A percentile compares a stretch with the other conserved stretches of the same genome.
These are phyloP conservation scores for Cremastobaeus sp. DNA, from an alignment of 2,888 invertebrate genomes.

Conservation along the genomic window DNA sequence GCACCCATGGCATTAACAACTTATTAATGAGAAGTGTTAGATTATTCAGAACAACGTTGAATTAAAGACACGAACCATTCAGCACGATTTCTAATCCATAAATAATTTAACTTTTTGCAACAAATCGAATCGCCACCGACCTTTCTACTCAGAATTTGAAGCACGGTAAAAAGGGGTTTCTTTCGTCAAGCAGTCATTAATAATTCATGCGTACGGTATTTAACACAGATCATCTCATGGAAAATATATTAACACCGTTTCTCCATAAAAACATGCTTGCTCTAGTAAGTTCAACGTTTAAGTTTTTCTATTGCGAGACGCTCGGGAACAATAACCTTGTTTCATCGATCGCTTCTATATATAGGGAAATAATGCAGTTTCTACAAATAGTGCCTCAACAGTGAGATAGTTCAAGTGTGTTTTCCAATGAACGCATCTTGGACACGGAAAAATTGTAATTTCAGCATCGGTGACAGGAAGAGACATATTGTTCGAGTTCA, in stretches of 20 bases:
- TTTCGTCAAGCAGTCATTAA: constrained; percentile 19
- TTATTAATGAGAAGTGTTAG: too few species aligned
- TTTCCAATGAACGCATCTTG: constrained; percentile 43
- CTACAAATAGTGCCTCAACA: constrained; percentile 35
- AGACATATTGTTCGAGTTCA: constrained; percentile 14
- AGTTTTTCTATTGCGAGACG: constrained; percentile 16
- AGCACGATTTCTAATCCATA: constrained; percentile 40
- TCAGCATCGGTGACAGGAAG: constrained; percentile 9
- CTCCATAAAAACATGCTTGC: constrained; percentile 22
- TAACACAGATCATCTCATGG: constrained; percentile 27
- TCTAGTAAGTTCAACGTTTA: constrained; percentile 10
- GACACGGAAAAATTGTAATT: constrained; percentile 14
- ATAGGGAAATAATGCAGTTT: constrained; percentile 50
- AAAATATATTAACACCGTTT: constrained; percentile 24
- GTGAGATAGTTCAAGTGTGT: constrained; percentile 39
- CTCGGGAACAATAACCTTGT: constrained; percentile 53
- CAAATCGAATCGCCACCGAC: constrained; percentile 21
- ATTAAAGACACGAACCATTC: constrained; percentile 15
- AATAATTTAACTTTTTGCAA: constrained; percentile 43
- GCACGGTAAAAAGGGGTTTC: constrained; percentile 35
- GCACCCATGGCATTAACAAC: too few species aligned
- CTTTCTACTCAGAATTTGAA: constrained; percentile 37
- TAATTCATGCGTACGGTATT: constrained; percentile 42
- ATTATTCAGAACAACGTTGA: constrained; percentile 17
- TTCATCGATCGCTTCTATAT: constrained; percentile 52